A percentile compares a stretch with the other conserved stretches of the same genome.
phyloP scores from a whole-genome alignment of 2,888 invertebrate species.

The Macrosoma leucophasiata region DNA sequence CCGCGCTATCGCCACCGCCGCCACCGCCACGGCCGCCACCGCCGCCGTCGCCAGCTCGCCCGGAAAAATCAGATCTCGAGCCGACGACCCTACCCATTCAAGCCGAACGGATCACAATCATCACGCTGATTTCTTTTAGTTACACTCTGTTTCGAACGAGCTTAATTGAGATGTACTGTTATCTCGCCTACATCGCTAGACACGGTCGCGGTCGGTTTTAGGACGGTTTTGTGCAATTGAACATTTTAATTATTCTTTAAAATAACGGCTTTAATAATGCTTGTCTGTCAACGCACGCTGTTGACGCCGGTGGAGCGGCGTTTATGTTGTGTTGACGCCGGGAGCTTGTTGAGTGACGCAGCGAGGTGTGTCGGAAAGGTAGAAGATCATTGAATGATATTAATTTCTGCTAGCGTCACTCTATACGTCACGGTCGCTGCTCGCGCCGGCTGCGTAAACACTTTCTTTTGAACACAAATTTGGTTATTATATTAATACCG shows the following conservation, averaged over 20 bases:
- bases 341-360: slow-evolving; percentile 46
- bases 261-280: too few relatives aligned
- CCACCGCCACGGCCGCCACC: slow-evolving; percentile 47
- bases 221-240: too few relatives aligned
- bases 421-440: slow-evolving; percentile 53
- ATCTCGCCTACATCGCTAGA: slow-evolving; percentile 27
- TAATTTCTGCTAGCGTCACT: slow-evolving; percentile 50
- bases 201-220: slow-evolving; percentile 3
- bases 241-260: too few relatives aligned
- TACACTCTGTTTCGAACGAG: slow-evolving; percentile 57
- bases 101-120: slow-evolving; percentile 59
- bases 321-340: too few relatives aligned
- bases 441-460: slow-evolving; percentile 40
- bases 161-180: slow-evolving; percentile 30
- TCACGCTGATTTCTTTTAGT: slow-evolving; percentile 60
- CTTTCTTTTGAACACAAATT: slow-evolving; percentile 63
- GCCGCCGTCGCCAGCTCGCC: slow-evolving; percentile 50
- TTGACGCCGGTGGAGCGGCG: slow-evolving; percentile 10
- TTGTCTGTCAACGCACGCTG: slow-evolving; percentile 10
- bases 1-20: slow-evolving; percentile 47
- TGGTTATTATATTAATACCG: too few relatives aligned
- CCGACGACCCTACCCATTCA: slow-evolving; percentile 69
- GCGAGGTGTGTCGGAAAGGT: slow-evolving; percentile 59
- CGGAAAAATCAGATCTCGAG: slow-evolving; percentile 65
- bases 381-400: slow-evolving; percentile 47